These are phyloP conservation scores for Rhadinocentrus ornatus DNA, from an alignment of 2,797 vertebrate genomes.

Conservation along the genomic window DNA sequence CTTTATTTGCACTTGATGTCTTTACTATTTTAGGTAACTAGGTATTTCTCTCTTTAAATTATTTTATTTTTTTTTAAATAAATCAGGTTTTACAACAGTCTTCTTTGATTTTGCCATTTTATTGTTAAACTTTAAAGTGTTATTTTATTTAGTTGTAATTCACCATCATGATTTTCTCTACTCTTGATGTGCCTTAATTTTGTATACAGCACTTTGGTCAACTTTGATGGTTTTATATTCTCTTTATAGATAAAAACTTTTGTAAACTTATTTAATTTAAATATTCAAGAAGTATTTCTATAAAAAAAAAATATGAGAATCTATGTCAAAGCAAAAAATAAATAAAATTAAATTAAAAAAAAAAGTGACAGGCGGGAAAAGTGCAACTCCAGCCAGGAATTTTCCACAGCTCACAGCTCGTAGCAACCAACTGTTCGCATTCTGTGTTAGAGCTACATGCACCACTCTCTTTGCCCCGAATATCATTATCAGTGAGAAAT, in stretches of 20 bases:
- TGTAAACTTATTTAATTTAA: not conserved
- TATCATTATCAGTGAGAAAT: slow-evolving; percentile 8
- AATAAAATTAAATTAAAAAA: not conserved
- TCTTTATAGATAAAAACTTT: not conserved
- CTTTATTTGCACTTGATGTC: too few relatives aligned
- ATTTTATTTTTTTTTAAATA: too few relatives aligned
- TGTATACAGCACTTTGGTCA: not conserved
- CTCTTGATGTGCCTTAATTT: not conserved
- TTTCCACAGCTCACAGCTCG: slow-evolving; percentile 11
- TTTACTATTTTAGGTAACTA: too few relatives aligned
- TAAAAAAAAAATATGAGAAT: too few relatives aligned
- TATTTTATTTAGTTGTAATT: too few relatives aligned
- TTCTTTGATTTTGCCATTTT: too few relatives aligned
- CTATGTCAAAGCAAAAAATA: not conserved
- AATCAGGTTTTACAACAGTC: too few relatives aligned
- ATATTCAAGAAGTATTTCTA: not conserved
- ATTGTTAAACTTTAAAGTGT: too few relatives aligned
- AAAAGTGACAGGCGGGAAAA: not conserved
- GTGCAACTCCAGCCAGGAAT: not conserved
- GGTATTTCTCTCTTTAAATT: too few relatives aligned
- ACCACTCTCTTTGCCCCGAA: slow-evolving; percentile 5
- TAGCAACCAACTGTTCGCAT: slow-evolving; percentile 9
- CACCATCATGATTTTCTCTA: too few relatives aligned
- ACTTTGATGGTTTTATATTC: not conserved
- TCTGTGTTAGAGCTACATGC: slow-evolving; percentile 16